Conservation (phyloP, 2,113 vertebrate species). For the Varanus komodoensis region DNA sequence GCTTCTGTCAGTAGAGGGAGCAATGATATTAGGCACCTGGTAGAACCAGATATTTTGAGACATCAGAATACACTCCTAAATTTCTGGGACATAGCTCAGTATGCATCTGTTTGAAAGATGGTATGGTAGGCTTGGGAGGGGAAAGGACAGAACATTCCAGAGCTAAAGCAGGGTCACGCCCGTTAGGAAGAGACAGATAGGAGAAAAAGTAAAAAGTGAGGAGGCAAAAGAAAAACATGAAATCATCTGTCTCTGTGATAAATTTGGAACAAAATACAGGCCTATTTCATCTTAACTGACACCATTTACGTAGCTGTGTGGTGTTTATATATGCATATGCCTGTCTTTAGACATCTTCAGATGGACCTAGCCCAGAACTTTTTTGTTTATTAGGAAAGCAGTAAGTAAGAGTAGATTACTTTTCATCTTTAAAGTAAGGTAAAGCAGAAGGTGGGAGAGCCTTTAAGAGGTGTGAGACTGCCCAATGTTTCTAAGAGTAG, state of each 20-base stretch:
- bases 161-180: not conserved
- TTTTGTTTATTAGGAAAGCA: not conserved
- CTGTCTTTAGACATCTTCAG: not conserved
- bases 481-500: not conserved
- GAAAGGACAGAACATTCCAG: no score
- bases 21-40: not conserved
- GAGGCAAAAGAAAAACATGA: not conserved
- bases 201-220: not conserved
- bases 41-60: not conserved
- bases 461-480: not conserved
- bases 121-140: no score
- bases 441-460: no score
- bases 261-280: not conserved
- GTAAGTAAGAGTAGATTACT: not conserved
- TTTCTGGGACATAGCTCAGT: constrained; percentile 14
- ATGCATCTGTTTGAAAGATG: not conserved
- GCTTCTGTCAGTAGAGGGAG: constrained; percentile 41
- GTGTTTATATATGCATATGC: not conserved
- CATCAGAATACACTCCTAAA: not conserved
- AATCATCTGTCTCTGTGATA: not conserved
- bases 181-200: not conserved
- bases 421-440: no score
- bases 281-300: not conserved
- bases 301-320: not conserved
- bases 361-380: not conserved